These are phyloP conservation scores for Calycopis cecrops DNA, from an alignment of 1,140 invertebrate genomes.

Conservation along the genomic window DNA sequence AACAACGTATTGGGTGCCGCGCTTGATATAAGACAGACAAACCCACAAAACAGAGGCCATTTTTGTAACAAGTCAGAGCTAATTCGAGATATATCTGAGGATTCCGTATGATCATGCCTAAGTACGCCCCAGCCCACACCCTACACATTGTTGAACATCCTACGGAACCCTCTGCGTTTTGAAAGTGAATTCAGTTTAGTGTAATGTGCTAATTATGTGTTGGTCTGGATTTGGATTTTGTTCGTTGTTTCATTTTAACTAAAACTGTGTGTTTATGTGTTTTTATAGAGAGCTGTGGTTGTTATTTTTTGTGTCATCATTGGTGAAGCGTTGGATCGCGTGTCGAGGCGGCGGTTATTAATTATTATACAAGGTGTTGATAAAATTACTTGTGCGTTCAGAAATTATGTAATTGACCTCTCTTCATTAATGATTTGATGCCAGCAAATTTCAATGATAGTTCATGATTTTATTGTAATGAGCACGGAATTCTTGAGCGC, in stretches of 20 bases:
- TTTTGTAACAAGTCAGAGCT: slow-evolving; percentile 27
- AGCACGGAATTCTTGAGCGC: slow-evolving; percentile 15
- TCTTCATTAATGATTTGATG: slow-evolving; percentile 12
- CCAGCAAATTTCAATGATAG: neutral
- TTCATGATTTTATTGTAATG: slow-evolving; percentile 10
- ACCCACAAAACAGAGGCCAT: slow-evolving; percentile 19
- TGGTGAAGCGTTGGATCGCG: slow-evolving; percentile 46
- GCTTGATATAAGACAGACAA: slow-evolving; percentile 31
- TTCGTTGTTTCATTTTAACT: slow-evolving; percentile 71
- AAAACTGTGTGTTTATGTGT: slow-evolving; percentile 72
- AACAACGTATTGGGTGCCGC: slow-evolving; percentile 43
- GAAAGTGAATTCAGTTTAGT: slow-evolving; percentile 54
- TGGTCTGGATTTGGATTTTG: slow-evolving; percentile 71
- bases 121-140: slow-evolving; percentile 34
- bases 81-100: slow-evolving; percentile 44
- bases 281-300: slow-evolving; percentile 66
- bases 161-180: slow-evolving; percentile 61
- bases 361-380: slow-evolving; percentile 30
- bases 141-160: slow-evolving; percentile 28
- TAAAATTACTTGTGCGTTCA: slow-evolving; percentile 25
- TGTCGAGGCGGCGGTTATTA: slow-evolving; percentile 48
- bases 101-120: slow-evolving; percentile 49
- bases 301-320: slow-evolving; percentile 47
- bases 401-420: slow-evolving; percentile 18
- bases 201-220: slow-evolving; percentile 74